A percentile compares a stretch with the other conserved stretches of the same genome.
phyloP scores from a whole-genome alignment of 2,888 invertebrate genomes.

The Frankliniella intonsa region DNA sequence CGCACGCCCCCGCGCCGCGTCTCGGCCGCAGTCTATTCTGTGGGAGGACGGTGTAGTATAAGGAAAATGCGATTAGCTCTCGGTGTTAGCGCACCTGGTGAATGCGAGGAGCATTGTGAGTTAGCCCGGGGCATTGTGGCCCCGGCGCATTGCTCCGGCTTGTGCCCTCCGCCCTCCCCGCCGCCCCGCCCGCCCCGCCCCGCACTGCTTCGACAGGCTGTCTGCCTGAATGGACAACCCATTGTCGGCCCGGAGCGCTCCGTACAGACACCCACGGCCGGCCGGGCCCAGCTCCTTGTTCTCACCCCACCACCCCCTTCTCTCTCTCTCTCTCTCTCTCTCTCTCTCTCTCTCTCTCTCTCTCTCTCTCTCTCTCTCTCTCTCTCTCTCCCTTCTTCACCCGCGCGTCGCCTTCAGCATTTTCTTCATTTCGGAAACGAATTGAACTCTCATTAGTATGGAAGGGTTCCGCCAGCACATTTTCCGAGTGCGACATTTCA shows the following conservation, averaged over 20 bases:
- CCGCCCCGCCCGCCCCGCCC: background rate
- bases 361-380: background rate
- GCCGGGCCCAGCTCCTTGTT: background rate
- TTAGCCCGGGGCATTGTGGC: background rate
- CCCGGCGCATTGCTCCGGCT: background rate
- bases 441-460: constrained; percentile 3
- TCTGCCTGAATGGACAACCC: constrained; percentile 7
- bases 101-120: constrained; percentile 16
- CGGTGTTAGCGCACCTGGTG: constrained; percentile 25
- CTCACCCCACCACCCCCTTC: background rate
- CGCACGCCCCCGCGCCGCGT: background rate
- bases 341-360: background rate
- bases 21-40: no score
- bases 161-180: background rate
- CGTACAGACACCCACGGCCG: background rate
- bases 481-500: background rate
- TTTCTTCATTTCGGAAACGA: background rate
- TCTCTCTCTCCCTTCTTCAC: background rate
- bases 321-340: background rate
- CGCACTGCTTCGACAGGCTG: background rate
- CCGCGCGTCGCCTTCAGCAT: background rate
- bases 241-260: constrained; percentile 1
- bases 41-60: background rate
- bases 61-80: constrained; percentile 12
- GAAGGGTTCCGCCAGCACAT: no score